Evolutionary conservation across 1,140 invertebrate genomes (phyloP).

Genomic region (Diabrotica undecimpunctata): DNA sequence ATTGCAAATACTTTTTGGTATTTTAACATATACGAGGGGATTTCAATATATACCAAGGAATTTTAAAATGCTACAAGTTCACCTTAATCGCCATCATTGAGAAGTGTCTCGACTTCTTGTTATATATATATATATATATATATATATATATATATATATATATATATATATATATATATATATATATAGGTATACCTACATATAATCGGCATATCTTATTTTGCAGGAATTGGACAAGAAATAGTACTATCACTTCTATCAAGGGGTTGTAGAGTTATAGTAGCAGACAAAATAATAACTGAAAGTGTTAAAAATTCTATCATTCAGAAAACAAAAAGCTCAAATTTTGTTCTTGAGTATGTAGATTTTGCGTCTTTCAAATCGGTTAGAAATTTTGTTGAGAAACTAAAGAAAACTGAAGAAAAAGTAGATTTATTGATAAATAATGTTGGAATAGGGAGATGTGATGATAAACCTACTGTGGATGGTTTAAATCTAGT

Average conservation of each 20-base stretch:
- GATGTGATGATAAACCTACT: conserved; percentile 44
- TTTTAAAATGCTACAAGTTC: too few relatives aligned
- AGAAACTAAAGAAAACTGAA: conserved; percentile 39
- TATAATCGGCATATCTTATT: too few relatives aligned
- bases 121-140: too few relatives aligned
- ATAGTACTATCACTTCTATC: background rate
- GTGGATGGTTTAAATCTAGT: conserved; percentile 58
- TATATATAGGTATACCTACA: too few relatives aligned
- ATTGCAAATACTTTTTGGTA: too few relatives aligned
- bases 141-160: too few relatives aligned
- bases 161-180: too few relatives aligned
- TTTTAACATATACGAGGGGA: too few relatives aligned
- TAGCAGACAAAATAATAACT: conserved; percentile 8
- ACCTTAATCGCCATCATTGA: too few relatives aligned
- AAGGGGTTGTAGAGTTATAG: conserved; percentile 12
- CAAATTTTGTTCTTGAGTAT: conserved; percentile 15
- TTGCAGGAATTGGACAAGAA: conserved; percentile 12
- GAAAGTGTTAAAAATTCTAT: background rate
- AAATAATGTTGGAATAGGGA: conserved; percentile 53
- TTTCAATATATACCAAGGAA: too few relatives aligned
- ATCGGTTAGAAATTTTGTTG: conserved; percentile 39
- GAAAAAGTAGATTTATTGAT: conserved; percentile 52
- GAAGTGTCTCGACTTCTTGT: too few relatives aligned
- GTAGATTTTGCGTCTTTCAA: conserved; percentile 38
- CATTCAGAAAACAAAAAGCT: background rate